Conservation (phyloP, 1,140 invertebrate species). For the Neodiprion virginianus region DNA sequence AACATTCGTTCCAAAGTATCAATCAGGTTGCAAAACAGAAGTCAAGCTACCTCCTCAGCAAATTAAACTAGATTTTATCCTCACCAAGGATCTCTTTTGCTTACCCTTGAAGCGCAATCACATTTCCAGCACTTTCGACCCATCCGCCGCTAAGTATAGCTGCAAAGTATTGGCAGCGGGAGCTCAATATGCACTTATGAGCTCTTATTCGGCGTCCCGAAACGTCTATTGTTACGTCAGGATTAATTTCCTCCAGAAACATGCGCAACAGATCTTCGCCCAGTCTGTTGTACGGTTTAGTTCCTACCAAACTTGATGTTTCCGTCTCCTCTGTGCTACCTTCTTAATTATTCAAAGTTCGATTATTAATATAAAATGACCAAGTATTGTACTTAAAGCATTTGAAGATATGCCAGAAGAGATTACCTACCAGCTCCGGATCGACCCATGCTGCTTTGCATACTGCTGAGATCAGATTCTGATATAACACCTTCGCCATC, state of each 20-base stretch:
- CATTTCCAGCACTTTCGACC: constrained; percentile 79
- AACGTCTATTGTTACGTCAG: constrained; percentile 84
- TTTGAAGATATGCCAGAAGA: background rate
- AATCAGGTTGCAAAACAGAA: background rate
- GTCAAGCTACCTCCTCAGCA: too few species aligned
- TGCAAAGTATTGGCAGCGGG: constrained; percentile 90
- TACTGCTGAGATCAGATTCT: constrained; percentile 63
- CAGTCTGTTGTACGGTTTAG: constrained; percentile 68
- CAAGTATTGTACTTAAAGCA: background rate
- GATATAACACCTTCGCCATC: constrained; percentile 54
- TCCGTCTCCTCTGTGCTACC: constrained; percentile 63
- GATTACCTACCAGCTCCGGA: constrained; percentile 56
- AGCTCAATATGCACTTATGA: constrained; percentile 89
- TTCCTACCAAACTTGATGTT: constrained; percentile 55
- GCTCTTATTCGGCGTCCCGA: constrained; percentile 80
- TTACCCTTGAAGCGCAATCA: constrained; percentile 84
- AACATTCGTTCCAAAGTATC: constrained; percentile 9
- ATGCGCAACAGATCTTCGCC: constrained; percentile 87
- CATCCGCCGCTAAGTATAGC: constrained; percentile 86
- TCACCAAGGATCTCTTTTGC: constrained; percentile 28
- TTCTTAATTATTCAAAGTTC: constrained; percentile 37
- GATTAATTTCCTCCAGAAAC: constrained; percentile 88
- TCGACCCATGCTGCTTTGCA: constrained; percentile 65
- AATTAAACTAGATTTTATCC: too few species aligned
- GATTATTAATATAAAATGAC: constrained; percentile 21